Conservation (phyloP, 2,797 vertebrate genomes). For the Pseudochaenichthys georgianus region DNA sequence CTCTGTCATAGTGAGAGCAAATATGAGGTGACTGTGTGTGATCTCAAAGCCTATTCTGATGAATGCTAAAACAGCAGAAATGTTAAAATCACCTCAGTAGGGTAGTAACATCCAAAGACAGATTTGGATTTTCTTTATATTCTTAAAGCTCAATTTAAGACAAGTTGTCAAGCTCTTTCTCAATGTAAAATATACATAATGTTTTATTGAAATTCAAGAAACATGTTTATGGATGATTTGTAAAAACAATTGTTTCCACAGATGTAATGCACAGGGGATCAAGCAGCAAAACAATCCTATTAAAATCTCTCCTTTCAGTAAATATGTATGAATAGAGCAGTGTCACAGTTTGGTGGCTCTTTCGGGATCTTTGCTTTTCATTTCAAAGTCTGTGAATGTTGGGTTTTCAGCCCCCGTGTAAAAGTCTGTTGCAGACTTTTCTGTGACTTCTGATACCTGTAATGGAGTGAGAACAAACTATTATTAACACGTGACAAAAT, state of each 20-base stretch:
- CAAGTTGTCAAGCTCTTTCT: background rate
- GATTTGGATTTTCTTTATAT: slow-evolving; percentile 1
- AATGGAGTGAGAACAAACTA: slow-evolving; percentile 25
- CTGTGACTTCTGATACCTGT: slow-evolving; percentile 60
- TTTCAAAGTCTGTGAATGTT: slow-evolving; percentile 56
- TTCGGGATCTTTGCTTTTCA: slow-evolving; percentile 57
- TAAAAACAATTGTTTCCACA: slow-evolving; percentile 3
- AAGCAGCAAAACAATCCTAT: slow-evolving; percentile 10
- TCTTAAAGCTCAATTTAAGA: background rate
- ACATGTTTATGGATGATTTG: background rate
- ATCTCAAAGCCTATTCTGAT: background rate
- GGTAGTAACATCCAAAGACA: background rate
- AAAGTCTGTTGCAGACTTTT: slow-evolving; percentile 63
- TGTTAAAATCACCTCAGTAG: background rate
- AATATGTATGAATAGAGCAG: background rate
- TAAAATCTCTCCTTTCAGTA: background rate
- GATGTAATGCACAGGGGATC: background rate
- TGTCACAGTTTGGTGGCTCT: slow-evolving; percentile 77
- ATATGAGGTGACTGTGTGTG: background rate
- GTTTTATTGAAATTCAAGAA: background rate
- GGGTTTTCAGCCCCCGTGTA: slow-evolving; percentile 63
- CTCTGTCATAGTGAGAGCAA: background rate
- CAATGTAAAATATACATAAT: background rate
- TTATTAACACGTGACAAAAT: background rate
- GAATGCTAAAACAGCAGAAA: background rate